phyloP scores from a whole-genome alignment of 1,140 invertebrate species.

The Drosophila mojavensis region DNA sequence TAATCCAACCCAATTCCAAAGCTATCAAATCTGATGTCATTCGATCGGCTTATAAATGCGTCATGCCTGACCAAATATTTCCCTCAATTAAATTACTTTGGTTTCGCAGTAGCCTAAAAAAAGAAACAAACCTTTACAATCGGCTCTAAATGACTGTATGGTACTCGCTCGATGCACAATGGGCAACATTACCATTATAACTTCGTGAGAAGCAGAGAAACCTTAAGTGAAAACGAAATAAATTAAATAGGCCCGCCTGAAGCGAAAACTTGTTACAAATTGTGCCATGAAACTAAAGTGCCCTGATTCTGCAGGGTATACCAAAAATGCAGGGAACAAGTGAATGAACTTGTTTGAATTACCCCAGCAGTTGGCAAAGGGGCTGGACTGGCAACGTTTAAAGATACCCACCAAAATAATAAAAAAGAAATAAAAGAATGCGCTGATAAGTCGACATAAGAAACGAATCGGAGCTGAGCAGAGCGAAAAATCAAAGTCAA shows the following conservation, averaged over 20 bases:
- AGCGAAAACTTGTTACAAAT: no score
- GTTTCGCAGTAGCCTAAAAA: conserved; percentile 2
- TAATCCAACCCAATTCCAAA: conserved; percentile 31
- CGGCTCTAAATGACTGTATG: not conserved
- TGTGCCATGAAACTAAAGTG: not conserved
- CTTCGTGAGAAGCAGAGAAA: no score
- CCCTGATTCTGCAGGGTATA: not conserved
- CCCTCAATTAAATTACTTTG: conserved; percentile 18
- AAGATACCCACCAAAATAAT: conserved; percentile 20
- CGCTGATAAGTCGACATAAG: conserved; percentile 37
- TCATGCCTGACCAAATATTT: conserved; percentile 41
- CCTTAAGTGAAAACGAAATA: no score
- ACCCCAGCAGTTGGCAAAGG: conserved; percentile 17
- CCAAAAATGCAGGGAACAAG: conserved; percentile 24
- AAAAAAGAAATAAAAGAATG: conserved; percentile 5
- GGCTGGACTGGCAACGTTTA: not conserved
- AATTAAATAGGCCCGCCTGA: no score
- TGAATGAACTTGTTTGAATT: conserved; percentile 74
- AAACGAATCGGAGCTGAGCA: conserved; percentile 32
- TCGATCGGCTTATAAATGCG: conserved; percentile 52
- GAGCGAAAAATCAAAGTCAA: conserved; percentile 73
- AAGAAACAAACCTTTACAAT: not conserved
- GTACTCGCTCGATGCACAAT: not conserved
- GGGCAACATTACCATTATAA: no score
- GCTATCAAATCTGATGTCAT: conserved; percentile 68